Base-by-base conservation (phyloP, 1,140 invertebrate species). In the Leptinotarsa texana region DNA sequence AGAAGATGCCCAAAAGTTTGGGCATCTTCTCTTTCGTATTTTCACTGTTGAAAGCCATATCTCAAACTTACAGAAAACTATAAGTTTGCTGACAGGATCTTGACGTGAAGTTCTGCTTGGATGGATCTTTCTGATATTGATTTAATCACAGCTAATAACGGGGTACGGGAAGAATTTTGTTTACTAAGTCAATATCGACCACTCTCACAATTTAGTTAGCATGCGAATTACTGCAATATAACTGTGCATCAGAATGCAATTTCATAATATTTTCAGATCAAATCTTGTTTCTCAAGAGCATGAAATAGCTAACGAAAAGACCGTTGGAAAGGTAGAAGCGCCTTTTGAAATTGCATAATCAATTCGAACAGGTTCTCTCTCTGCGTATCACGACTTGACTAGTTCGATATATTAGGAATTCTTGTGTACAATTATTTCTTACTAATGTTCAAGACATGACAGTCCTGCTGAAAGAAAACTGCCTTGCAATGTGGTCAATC, bases 261-360 rank as follows among this genome's bases (percentile, higher is more conserved):
- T 57, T 57, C 51, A 57, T 57, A 57, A 57, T 57, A 57, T 57
- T 57, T 57, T 57, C 51, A 18, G 6, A 57, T 17, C 17, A 13
- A 57, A 17, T 57, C 51, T 57, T 57, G 15, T 57, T 57, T 18
- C 51, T 5, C 15, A 17, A 57, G 51, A 57, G 33, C 42, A 21
- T 42, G 67, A 69, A 69, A 51, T 69, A n/a, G 48, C 68, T 69
- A 69, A 69, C 48, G 68, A 69, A 69, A 69, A 57, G 48, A 6
- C 48, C 17, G 68, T 69, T 69, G n/a, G 33, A 69, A 51, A 69
- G 68, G 68, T 48, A 69, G 13, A 68, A 18, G 68, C 33, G 48
- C 2, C 47, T 69, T 69, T 69, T 49, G 18, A 69, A 57, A 69
- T 69, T 69, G 68, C 68, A 69, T 69, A 69, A 69, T 69, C 68